These are phyloP conservation scores for Ctenopoma kingsleyae DNA, from an alignment of 2,797 vertebrate species.

Conservation along the genomic window DNA sequence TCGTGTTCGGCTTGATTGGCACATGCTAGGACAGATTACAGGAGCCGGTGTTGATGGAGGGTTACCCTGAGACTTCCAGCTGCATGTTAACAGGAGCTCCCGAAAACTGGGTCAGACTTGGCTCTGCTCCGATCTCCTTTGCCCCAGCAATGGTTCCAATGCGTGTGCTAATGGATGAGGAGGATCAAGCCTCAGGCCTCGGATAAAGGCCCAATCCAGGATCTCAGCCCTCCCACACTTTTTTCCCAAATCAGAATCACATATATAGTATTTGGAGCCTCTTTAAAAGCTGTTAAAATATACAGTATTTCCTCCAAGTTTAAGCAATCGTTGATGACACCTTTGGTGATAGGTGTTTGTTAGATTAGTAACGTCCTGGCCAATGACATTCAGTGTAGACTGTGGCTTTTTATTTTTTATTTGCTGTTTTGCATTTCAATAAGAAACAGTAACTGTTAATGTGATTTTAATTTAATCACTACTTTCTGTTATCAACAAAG, in stretches of 20 bases:
- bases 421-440: neutral
- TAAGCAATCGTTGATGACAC: neutral
- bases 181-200: slow-evolving; percentile 64
- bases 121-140: slow-evolving; percentile 61
- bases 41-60: slow-evolving; percentile 76
- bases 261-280: neutral
- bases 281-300: slow-evolving; percentile 3
- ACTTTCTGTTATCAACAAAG: neutral
- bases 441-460: neutral
- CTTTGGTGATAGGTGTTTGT: neutral
- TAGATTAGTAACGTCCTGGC: neutral
- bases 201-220: slow-evolving; percentile 53
- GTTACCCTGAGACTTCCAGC: slow-evolving; percentile 69
- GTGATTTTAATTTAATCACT: neutral
- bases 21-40: slow-evolving; percentile 78
- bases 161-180: slow-evolving; percentile 49
- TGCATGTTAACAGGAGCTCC: slow-evolving; percentile 61
- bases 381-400: neutral
- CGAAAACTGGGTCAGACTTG: slow-evolving; percentile 78
- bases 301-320: neutral
- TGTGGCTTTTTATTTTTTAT: neutral
- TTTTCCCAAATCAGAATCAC: slow-evolving; percentile 23
- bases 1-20: slow-evolving; percentile 72
- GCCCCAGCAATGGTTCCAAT: slow-evolving; percentile 55
- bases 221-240: slow-evolving; percentile 15